Base-by-base conservation (phyloP, 1,140 invertebrate species). In the Paralvinella palmiformis region DNA sequence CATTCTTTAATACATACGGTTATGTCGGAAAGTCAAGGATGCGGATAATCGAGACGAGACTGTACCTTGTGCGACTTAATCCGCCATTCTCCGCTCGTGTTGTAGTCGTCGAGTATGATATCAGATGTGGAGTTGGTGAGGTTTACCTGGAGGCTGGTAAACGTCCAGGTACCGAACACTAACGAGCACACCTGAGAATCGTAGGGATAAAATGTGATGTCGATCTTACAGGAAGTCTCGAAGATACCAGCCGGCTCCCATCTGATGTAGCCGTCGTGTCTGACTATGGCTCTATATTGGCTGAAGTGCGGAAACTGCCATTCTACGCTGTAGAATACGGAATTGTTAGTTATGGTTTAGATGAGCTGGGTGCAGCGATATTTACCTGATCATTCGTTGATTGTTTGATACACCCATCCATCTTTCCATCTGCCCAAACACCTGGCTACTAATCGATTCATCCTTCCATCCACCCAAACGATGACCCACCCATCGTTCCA, bases 201-300 rank as follows among this genome's bases (percentile, higher is more conserved):
- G 36, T 62, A 60, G 64, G 73, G 58, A 63, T 60, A 67, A 63
- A 67, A 83, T 15, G 80, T 81, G 57, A 83, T 81, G 68, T 83
- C 81, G 4, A 83, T 79, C n/a, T 53, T 27, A 53, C 60, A 62
- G 7, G 27, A 29, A 5, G 44, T 53, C 17, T 53, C 45, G 32
- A 62, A 62, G 7, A 32, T 32, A 7, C 60, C 60, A 6, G 20
- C 60, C 7, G 60, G 60, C 24, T 62, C 60, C 60, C 60, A 62
- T 7, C 60, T 24, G 3, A 62, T 45, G 3, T 13, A 5, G 15
- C 60, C 60, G 32, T 62, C 37, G n/a, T 41, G 10, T n/a, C 10
- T 41, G n/a, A 41, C 10, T 13, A 41, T 41, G 10, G 37, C 37
- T 41, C 37, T 10, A 41, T 41, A 41, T 10, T 41, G 10, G 10